Percentiles rank a stretch among this genome's conserved stretches.
phyloP scores from a whole-genome alignment of 2,797 vertebrate species.

The Helostoma temminkii region DNA sequence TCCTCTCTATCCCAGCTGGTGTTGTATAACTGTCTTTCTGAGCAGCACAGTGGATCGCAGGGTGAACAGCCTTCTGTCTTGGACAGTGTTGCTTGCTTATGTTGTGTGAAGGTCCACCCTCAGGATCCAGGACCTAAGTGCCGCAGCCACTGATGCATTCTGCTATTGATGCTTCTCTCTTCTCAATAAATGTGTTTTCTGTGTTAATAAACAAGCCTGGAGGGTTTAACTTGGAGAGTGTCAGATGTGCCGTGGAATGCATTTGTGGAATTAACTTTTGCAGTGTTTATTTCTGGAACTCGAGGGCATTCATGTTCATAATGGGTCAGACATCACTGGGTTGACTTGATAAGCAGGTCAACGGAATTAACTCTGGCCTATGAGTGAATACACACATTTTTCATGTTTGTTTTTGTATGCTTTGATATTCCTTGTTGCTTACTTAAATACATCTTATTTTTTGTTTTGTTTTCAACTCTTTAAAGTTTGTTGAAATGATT shows the following conservation, averaged over 20 bases:
- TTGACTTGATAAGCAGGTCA: slow-evolving; percentile 52
- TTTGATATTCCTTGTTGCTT: background rate
- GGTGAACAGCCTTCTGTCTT: slow-evolving; percentile 33
- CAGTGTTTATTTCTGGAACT: slow-evolving; percentile 34
- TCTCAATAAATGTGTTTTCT: slow-evolving; percentile 82
- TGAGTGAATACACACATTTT: background rate
- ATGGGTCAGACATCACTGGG: slow-evolving; percentile 25
- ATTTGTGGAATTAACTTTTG: slow-evolving; percentile 48
- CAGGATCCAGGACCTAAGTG: slow-evolving; percentile 76
- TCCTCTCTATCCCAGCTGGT: slow-evolving; percentile 68
- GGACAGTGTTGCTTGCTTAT: slow-evolving; percentile 65
- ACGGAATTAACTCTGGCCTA: slow-evolving; percentile 14
- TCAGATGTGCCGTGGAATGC: slow-evolving; percentile 12
- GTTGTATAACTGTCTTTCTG: slow-evolving; percentile 37
- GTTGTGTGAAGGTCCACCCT: slow-evolving; percentile 70
- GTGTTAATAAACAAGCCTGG: slow-evolving; percentile 62
- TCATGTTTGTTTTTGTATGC: background rate
- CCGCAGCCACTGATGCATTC: slow-evolving; percentile 72
- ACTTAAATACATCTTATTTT: no score
- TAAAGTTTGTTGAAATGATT: background rate
- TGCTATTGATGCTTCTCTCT: slow-evolving; percentile 66
- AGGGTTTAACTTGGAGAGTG: slow-evolving; percentile 45
- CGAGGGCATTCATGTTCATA: slow-evolving; percentile 7
- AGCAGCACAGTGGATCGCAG: slow-evolving; percentile 37
- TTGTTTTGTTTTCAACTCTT: background rate